Evolutionary conservation across 2,113 vertebrate genomes (phyloP), one percentile per base, ranked within the genome.

Genomic region (Elephantulus edwardii): DNA sequence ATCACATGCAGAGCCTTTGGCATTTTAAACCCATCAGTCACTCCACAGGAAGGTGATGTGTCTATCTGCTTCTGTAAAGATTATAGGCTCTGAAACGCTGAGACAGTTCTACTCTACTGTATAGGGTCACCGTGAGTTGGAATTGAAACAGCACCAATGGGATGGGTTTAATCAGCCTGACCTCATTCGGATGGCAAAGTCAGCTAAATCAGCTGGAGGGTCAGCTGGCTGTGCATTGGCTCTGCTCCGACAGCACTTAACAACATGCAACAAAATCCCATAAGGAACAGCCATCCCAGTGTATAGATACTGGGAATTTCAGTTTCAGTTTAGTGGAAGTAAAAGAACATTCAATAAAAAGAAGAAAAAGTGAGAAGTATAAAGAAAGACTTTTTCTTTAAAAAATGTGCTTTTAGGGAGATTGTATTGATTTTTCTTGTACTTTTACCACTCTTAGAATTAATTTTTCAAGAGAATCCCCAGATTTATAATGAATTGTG

Each of bases 401-500:
- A 2, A 58, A 72, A 86, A 62, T 22, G 8, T 56, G 24, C 54
- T 92, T 84, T 58, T 68, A 74, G 30, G 81, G 91, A 83, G 20
- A 84, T 48, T 56, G 12, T 8, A 75, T 5, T 71, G 4, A 22
- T 70, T 56, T 75, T 88, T 75, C 44, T 64, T 68, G 19, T 56
- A 83, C 26, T 92, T 88, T 86, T 70, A 44, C 24, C 70, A 78
- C 16, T 88, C 30, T 46, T 76, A 46, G 17, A 78, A 48, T 85
- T 90, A n/a, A 60, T 28, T 60, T 44, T 79, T 60, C 66, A 56
- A 71, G 68, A 38, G 48, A 75, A 79, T 22, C 64, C 4, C 30
- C 26, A 86, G 16, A 50, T 89, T 87, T 4, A 74, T 58, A 86
- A 88, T 68, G 42, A 33, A 76, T 75, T 89, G 8, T 62, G 26